phyloP scores from a whole-genome alignment of 2,888 invertebrate genomes.

The Ephialtes manifestator region DNA sequence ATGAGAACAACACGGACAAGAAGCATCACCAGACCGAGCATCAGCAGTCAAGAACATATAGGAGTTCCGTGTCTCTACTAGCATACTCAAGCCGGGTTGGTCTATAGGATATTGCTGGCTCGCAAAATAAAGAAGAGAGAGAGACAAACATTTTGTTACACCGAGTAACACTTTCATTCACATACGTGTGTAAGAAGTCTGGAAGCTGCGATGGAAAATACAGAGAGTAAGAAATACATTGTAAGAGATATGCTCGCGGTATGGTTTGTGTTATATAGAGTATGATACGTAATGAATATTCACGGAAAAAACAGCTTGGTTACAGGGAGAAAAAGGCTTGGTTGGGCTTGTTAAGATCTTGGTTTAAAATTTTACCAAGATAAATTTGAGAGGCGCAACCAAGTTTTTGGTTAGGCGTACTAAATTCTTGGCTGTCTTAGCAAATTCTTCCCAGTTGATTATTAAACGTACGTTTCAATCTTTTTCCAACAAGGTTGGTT shows the following conservation, averaged over 20 bases:
- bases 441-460: too few species aligned
- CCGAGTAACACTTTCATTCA: slow-evolving; percentile 21
- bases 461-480: too few species aligned
- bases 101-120: neutral
- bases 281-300: neutral
- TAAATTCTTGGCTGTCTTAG: too few species aligned
- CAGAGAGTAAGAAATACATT: neutral
- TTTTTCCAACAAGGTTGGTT: too few species aligned
- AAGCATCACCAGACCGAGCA: slow-evolving; percentile 17
- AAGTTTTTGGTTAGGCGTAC: too few species aligned
- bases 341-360: too few species aligned
- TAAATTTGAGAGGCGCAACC: too few species aligned
- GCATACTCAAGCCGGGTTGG: slow-evolving; percentile 3
- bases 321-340: too few species aligned
- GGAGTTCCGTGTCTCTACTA: slow-evolving; percentile 26
- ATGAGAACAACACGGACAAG: slow-evolving; percentile 26
- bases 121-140: neutral
- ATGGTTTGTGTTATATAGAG: neutral
- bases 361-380: too few species aligned
- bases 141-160: slow-evolving; percentile 21
- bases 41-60: slow-evolving; percentile 40
- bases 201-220: neutral
- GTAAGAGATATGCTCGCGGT: neutral
- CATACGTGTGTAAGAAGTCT: neutral
- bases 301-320: neutral